Evolutionary conservation across 2,113 vertebrate genomes (phyloP).

Genomic region (Symphodus melops): DNA sequence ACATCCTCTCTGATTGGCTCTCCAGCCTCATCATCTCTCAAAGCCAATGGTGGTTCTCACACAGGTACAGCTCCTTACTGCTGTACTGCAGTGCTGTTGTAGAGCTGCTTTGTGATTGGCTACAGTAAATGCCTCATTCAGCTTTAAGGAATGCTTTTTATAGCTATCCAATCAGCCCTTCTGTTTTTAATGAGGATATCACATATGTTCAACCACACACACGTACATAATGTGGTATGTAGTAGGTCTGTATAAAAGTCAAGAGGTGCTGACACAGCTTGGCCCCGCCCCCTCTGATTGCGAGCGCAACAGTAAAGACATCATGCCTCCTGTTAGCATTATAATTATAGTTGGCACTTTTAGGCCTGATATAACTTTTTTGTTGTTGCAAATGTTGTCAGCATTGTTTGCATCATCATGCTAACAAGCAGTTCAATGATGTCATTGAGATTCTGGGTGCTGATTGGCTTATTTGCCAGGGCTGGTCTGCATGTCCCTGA

Average conservation of each 20-base stretch:
- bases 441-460: constrained; percentile 28
- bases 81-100: neutral
- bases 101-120: constrained; percentile 37
- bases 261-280: neutral
- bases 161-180: constrained; percentile 9
- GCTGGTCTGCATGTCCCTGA: constrained; percentile 55
- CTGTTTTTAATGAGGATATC: constrained; percentile 1
- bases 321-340: constrained; percentile 2
- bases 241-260: neutral
- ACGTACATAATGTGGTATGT: too few species aligned
- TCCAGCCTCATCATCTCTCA: constrained; percentile 53
- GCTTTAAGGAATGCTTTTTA: constrained; percentile 31
- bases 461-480: constrained; percentile 34
- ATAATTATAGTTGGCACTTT: neutral
- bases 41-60: constrained; percentile 50
- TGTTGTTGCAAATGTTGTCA: neutral
- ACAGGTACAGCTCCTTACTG: constrained; percentile 63
- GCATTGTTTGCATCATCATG: neutral
- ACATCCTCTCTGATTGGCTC: constrained; percentile 67
- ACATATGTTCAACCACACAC: constrained; percentile 1
- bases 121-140: constrained; percentile 14
- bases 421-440: neutral
- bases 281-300: neutral
- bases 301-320: neutral
- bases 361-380: neutral